Base-by-base conservation (phyloP, 2,888 invertebrate species). In the Drosophila engyochracea region DNA sequence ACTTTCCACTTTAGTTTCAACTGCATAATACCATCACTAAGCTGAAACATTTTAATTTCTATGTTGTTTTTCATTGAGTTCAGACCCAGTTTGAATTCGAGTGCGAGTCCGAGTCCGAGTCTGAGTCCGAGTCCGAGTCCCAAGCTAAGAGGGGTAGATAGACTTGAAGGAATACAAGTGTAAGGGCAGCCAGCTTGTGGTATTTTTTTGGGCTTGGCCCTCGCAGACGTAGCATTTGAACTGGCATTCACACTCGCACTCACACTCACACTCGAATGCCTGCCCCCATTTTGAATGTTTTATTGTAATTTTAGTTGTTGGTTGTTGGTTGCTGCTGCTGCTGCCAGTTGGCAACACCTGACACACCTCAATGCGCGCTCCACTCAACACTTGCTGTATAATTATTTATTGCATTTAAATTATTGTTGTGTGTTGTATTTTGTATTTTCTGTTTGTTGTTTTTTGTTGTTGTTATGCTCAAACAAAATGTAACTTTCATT, bases 351-450 rank as follows among this genome's bases (percentile, higher is more conserved):
- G 83, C 76, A 81, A 74, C 81, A 76, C 79, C 78, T 81, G 85
- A 83, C 90, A 86, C 85, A 86, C 85, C 85, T 90, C 85, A 90
- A 86, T 86, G 85, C 88, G 76, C 85, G 88, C 83, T 88, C 88
- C 88, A 90, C 90, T 90, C 85, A 90, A 85, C 86, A 87, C 89
- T 89, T 90, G 89, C 79, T 74, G 80, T 90, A 90, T 90, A 90
- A 90, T 90, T 90, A 90, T 91, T 90, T 90, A 90, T 90, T 90
- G 91, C 90, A 91, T 91, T 90, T 89, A 89, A 90, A 91, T 91
- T 85, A 88, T 91, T 91, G 83, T 91, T 81, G 76, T 70, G 67
- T 82, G 74, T 66, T 79, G 63, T 63, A 47, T 25, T 47, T 25
- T 16, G 22, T 44, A 44, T 44, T 44, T 41, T n/a, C n/a, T 74